A percentile compares a stretch with the other conserved stretches of the same genome.
Conservation (phyloP, 2,113 vertebrate genomes). For the Psittacula cyanocephala region DNA sequence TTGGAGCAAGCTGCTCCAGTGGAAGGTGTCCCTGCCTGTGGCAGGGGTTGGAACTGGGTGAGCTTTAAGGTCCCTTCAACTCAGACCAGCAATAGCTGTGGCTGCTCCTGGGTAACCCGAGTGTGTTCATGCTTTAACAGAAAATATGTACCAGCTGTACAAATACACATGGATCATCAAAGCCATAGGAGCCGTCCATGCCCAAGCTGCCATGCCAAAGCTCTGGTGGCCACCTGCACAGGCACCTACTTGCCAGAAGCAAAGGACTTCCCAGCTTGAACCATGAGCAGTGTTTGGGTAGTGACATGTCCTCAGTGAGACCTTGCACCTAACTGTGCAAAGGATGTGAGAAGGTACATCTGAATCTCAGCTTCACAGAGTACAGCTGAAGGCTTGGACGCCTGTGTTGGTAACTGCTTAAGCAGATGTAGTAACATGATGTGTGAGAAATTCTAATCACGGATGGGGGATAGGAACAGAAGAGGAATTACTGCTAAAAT, state of each 20-base stretch:
- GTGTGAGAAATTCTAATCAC: fast-evolving
- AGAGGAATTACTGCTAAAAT: background rate
- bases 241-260: background rate
- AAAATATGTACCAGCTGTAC: fast-evolving
- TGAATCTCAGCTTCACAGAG: background rate
- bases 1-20: background rate
- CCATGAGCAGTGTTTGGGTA: fast-evolving
- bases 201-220: no score
- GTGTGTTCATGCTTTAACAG: background rate
- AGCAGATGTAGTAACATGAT: fast-evolving
- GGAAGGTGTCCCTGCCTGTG: background rate
- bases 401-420: background rate
- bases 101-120: background rate
- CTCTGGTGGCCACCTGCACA: background rate
- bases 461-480: background rate
- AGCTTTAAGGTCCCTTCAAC: background rate
- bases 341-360: background rate
- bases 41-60: background rate
- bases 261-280: background rate
- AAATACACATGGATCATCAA: fast-evolving
- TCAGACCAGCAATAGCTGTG: background rate
- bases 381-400: fast-evolving
- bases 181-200: fast-evolving
- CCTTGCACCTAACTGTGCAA: fast-evolving
- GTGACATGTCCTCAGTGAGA: fast-evolving